phyloP scores from a whole-genome alignment of 1,140 invertebrate genomes.

The Kradibia gibbosae region DNA sequence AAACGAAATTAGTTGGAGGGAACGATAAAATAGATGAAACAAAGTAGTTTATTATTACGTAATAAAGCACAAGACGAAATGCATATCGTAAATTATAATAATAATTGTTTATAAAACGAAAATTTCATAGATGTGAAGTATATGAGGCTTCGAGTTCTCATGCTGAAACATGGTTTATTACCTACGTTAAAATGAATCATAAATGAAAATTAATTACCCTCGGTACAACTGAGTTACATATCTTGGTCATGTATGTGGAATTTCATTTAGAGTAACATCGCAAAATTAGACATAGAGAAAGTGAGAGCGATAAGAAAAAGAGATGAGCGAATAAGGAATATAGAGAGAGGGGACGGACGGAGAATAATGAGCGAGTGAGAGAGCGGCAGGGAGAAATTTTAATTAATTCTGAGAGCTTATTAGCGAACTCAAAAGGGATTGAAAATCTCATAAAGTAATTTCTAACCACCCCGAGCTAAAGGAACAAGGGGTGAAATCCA shows the following conservation, averaged over 20 bases:
- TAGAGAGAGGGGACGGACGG: not conserved
- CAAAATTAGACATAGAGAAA: conserved; percentile 47
- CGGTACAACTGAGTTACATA: conserved; percentile 48
- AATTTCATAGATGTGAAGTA: conserved; percentile 18
- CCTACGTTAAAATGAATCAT: conserved; percentile 48
- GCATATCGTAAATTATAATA: conserved; percentile 40
- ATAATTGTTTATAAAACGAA: conserved; percentile 41
- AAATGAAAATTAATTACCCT: conserved; percentile 52
- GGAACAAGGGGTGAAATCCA: conserved; percentile 37
- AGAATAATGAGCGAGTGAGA: not conserved
- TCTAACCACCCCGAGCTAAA: conserved; percentile 45
- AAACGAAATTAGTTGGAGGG: conserved; percentile 21
- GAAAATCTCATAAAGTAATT: conserved; percentile 54
- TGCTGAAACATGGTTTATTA: conserved; percentile 45
- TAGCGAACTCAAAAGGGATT: conserved; percentile 54
- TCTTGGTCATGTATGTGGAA: conserved; percentile 49
- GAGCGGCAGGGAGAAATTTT: conserved; percentile 52
- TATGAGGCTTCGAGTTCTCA: conserved; percentile 18
- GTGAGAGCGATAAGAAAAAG: not conserved
- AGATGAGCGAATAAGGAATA: not conserved
- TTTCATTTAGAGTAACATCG: conserved; percentile 53
- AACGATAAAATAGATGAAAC: conserved; percentile 35
- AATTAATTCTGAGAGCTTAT: conserved; percentile 62
- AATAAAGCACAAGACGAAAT: conserved; percentile 8
- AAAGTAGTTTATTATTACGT: conserved; percentile 35